Evolutionary conservation across 2,888 invertebrate genomes (phyloP).

Genomic region (Scaptomyza caliginosa): DNA sequence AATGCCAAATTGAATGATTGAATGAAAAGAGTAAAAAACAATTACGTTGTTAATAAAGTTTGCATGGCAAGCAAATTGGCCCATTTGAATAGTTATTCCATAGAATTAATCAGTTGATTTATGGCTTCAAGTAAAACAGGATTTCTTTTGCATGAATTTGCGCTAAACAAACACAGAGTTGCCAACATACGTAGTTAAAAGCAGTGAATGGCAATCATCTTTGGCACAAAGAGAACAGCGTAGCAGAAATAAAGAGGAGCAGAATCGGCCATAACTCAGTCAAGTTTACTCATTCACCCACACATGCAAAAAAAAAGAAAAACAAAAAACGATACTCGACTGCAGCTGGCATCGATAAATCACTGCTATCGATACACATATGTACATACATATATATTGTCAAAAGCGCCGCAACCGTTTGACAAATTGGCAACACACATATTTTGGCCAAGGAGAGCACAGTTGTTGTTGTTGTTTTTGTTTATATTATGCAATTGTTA

Average conservation of each 20-base stretch:
- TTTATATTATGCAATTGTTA: constrained; percentile 7
- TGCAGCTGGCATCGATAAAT: constrained; percentile 71
- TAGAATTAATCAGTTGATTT: constrained; percentile 13
- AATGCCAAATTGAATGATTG: constrained; percentile 17
- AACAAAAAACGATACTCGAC: not conserved
- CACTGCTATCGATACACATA: constrained; percentile 52
- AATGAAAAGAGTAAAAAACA: not conserved
- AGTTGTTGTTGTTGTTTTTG: not conserved
- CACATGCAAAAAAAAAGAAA: constrained; percentile 7
- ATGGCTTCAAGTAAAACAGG: constrained; percentile 9
- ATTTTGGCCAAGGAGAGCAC: constrained; percentile 57
- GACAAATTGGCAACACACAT: constrained; percentile 53
- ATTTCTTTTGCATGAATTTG: constrained; percentile 16
- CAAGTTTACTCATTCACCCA: constrained; percentile 24
- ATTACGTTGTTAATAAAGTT: constrained; percentile 1
- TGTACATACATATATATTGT: constrained; percentile 42
- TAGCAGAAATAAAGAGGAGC: constrained; percentile 42
- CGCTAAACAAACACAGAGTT: constrained; percentile 17
- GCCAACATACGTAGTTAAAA: constrained; percentile 24
- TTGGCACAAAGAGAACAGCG: constrained; percentile 14
- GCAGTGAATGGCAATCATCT: constrained; percentile 38
- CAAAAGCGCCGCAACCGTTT: constrained; percentile 53
- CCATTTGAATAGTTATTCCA: constrained; percentile 1
- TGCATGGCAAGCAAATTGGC: not conserved
- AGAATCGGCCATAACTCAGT: constrained; percentile 16